Evolutionary conservation across 2,797 vertebrate species (phyloP).

Genomic region (Onychomys torridus): DNA sequence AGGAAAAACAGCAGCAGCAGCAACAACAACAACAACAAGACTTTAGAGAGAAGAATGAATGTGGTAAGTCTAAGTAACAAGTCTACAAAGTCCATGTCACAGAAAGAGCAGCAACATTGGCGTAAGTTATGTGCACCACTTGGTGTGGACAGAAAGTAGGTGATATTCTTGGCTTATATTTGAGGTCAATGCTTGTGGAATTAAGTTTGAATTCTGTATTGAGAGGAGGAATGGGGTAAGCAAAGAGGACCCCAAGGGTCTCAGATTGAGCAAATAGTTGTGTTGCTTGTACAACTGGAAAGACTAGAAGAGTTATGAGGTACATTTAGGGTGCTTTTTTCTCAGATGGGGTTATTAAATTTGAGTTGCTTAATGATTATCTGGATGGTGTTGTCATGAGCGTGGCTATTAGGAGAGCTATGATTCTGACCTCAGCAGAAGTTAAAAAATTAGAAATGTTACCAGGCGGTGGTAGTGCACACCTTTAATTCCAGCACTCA

Average conservation of each 20-base stretch:
- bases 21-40: not conserved
- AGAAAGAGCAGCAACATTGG: not conserved
- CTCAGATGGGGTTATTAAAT: slow-evolving; percentile 8
- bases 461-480: no score
- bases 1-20: not conserved
- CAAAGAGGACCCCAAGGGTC: not conserved
- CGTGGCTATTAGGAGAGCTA: not conserved
- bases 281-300: not conserved
- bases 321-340: not conserved
- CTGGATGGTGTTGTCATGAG: not conserved
- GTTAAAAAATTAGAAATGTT: slow-evolving; percentile 12
- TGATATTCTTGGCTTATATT: not conserved
- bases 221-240: not conserved
- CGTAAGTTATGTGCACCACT: not conserved
- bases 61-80: not conserved
- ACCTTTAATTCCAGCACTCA: no score
- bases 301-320: not conserved
- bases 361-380: not conserved
- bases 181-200: not conserved
- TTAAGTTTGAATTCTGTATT: not conserved
- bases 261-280: not conserved
- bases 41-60: not conserved
- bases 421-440: slow-evolving; percentile 20
- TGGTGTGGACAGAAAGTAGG: not conserved
- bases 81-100: not conserved